Conservation (phyloP, 53 echinoderm and acorn worm genomes). For the Hippasteria phrygiana region DNA sequence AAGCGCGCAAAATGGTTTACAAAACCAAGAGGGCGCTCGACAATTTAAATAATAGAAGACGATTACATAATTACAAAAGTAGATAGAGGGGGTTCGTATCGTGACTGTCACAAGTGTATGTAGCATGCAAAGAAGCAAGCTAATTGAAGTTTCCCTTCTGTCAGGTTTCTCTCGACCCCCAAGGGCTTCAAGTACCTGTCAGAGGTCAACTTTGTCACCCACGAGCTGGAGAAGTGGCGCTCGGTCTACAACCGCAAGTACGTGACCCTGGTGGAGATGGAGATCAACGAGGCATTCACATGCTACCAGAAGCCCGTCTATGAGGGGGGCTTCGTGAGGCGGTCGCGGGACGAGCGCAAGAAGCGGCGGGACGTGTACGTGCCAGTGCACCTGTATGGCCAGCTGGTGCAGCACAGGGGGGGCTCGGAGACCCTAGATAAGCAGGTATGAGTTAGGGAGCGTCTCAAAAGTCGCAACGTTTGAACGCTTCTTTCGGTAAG, state of each 20-base stretch:
- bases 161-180: constrained; percentile 91
- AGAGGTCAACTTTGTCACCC: constrained; percentile 94
- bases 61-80: too few species aligned
- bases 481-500: too few species aligned
- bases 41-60: too few species aligned
- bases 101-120: too few species aligned
- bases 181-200: constrained; percentile 97
- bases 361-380: constrained; percentile 89
- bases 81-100: too few species aligned
- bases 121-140: background rate
- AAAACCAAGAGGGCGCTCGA: too few species aligned
- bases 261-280: constrained; percentile 88
- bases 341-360: constrained; percentile 76
- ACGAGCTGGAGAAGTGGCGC: constrained; percentile 95
- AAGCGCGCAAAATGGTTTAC: too few species aligned
- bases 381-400: constrained; percentile 93
- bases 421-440: constrained; percentile 90
- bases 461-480: too few species aligned
- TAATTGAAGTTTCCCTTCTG: background rate
- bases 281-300: constrained; percentile 96
- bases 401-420: constrained; percentile 87
- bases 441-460: constrained; percentile 65
- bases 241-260: constrained; percentile 91
- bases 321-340: constrained; percentile 82
- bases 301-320: constrained; percentile 77